phyloP scores from a whole-genome alignment of 2,797 vertebrate genomes.

The Pachyuromys duprasi region DNA sequence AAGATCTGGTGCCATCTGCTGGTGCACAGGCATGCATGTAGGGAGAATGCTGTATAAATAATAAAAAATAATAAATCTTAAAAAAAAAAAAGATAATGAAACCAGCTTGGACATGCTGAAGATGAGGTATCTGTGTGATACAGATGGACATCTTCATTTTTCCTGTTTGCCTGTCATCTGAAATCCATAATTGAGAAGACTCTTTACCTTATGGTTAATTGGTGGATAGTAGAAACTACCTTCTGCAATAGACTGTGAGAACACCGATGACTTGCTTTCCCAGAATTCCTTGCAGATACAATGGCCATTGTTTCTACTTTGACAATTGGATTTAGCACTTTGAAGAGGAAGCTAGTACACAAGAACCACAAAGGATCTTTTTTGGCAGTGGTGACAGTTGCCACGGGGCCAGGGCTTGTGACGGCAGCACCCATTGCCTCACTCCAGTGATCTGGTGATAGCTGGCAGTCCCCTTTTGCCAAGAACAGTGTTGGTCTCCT shows the following conservation, averaged over 20 bases:
- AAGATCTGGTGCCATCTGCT: too few species aligned
- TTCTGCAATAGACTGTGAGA: constrained; percentile 31
- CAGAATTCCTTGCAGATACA: constrained; percentile 18
- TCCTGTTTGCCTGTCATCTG: neutral
- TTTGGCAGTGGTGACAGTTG: neutral
- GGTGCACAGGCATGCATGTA: too few species aligned
- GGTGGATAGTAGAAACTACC: neutral
- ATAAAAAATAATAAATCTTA: neutral
- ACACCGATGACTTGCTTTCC: neutral
- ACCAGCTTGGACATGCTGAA: neutral
- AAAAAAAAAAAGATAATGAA: neutral
- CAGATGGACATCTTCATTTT: neutral
- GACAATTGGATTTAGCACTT: neutral
- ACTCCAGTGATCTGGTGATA: neutral
- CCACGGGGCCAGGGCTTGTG: neutral
- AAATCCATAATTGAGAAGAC: constrained; percentile 21
- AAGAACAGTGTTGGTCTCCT: neutral
- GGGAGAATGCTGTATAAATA: too few species aligned
- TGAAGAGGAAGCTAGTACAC: neutral
- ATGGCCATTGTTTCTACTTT: neutral
- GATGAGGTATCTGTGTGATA: neutral
- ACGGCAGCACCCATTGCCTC: neutral
- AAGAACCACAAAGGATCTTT: neutral
- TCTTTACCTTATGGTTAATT: constrained; percentile 1
- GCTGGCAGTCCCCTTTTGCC: neutral